These are phyloP conservation scores for Linepithema humile DNA, from an alignment of 1,140 invertebrate genomes.

Conservation along the genomic window DNA sequence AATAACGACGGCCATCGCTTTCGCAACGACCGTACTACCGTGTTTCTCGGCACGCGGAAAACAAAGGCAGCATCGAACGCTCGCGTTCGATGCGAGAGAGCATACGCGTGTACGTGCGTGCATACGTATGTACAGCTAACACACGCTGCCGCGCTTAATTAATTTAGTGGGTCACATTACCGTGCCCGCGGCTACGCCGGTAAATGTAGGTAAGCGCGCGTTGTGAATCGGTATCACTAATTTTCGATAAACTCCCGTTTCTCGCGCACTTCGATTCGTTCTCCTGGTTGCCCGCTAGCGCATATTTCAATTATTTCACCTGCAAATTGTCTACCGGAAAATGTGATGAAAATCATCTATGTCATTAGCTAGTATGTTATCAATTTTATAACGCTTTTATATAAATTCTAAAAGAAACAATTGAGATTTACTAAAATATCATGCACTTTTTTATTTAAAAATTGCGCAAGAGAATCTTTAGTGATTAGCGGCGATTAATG, in stretches of 20 bases:
- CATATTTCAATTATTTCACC: slow-evolving; percentile 8
- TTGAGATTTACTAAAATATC: background rate
- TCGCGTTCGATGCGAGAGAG: background rate
- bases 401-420: background rate
- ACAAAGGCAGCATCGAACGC: slow-evolving; percentile 35
- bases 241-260: slow-evolving; percentile 55
- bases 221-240: slow-evolving; percentile 44
- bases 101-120: background rate
- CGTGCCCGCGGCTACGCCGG: slow-evolving; percentile 23
- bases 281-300: background rate
- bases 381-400: background rate
- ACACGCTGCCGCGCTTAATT: slow-evolving; percentile 45
- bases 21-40: slow-evolving; percentile 3
- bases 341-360: background rate
- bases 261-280: background rate
- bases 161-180: slow-evolving; percentile 53
- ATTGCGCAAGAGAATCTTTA: background rate
- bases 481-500: no score
- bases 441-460: background rate
- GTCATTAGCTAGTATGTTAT: background rate
- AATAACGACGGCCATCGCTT: slow-evolving; percentile 39
- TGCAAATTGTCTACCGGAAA: background rate
- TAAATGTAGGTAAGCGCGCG: slow-evolving; percentile 36
- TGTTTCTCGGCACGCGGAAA: slow-evolving; percentile 38
- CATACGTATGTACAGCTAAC: background rate